phyloP scores from a whole-genome alignment of 2,113 vertebrate genomes.

The Chaetura pelagica region DNA sequence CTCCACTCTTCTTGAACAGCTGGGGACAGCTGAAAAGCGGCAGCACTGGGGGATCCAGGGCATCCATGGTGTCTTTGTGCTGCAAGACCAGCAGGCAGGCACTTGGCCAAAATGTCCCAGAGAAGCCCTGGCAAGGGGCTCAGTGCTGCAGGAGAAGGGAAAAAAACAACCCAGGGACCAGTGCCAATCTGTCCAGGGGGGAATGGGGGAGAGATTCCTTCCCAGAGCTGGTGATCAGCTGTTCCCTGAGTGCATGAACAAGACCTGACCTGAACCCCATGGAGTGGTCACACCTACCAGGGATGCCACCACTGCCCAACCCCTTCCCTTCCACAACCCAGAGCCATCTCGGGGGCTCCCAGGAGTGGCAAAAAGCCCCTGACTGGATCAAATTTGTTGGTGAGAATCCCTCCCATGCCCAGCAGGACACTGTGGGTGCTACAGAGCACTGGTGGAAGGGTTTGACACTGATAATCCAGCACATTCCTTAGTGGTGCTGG shows the following conservation, averaged over 20 bases:
- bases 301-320: background rate
- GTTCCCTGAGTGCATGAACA: too few species aligned
- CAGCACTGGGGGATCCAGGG: too few species aligned
- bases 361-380: background rate
- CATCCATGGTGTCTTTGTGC: background rate
- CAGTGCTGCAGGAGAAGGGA: background rate
- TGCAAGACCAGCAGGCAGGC: background rate
- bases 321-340: background rate
- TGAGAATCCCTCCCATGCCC: background rate
- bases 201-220: background rate
- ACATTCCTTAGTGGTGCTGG: background rate
- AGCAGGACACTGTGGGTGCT: too few species aligned
- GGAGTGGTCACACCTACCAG: rapidly evolving
- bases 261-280: background rate
- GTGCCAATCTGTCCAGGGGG: background rate
- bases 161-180: background rate
- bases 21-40: background rate
- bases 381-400: rapidly evolving
- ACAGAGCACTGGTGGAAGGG: too few species aligned
- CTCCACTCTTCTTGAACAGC: background rate
- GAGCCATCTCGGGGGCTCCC: background rate
- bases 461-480: background rate
- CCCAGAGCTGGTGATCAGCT: too few species aligned
- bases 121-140: background rate
- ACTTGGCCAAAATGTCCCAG: background rate